Base-by-base conservation (phyloP, 2,888 invertebrate genomes). In the Meloe dianella region DNA sequence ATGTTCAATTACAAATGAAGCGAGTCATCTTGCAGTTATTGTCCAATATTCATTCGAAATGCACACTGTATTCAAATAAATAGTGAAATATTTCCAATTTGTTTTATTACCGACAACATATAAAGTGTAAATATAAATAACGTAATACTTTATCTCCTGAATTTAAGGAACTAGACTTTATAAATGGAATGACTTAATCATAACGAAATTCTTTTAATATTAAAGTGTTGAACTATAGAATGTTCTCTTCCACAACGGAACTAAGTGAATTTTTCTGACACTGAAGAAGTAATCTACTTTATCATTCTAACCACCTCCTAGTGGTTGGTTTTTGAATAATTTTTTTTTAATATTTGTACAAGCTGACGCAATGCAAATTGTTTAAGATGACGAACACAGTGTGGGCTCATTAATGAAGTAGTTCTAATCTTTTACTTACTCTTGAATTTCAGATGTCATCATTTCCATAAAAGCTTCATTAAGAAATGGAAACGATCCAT, bases 401-500 rank as follows among this genome's bases (percentile, higher is more conserved):
- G 63, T 56, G 57, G 57, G 64, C 64, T 67, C 67, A 61, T 67
- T 67, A 67, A 67, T 67, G 67, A 61, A 61, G 60, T 65, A 62
- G 71, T 72, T 74, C 72, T 68, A 54, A 66, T 63, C 66, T 66
- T 54, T n/a, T 12, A 24, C 14, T 22, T 65, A 57, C 58, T 63
- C 63, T 60, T 24, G 24, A 71, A 63, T 63, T 60, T 68, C 68
- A 68, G 66, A 68, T 70, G 65, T 66, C 69, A 69, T 69, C 66
- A 67, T 67, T 64, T 66, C 60, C 68, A 66, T 71, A 66, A 66
- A 68, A 70, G 70, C 70, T 70, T 70, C 71, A 70, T 71, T 70
- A 71, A 67, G 68, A 70, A 70, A 67, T 66, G 66, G 65, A 65
- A 63, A 62, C 61, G 67, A 67, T 67, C 71, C 65, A 69, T 69